A percentile compares a stretch with the other conserved stretches of the same genome.
Conservation (phyloP, 1,140 invertebrate genomes). For the Sitodiplosis mosellana region DNA sequence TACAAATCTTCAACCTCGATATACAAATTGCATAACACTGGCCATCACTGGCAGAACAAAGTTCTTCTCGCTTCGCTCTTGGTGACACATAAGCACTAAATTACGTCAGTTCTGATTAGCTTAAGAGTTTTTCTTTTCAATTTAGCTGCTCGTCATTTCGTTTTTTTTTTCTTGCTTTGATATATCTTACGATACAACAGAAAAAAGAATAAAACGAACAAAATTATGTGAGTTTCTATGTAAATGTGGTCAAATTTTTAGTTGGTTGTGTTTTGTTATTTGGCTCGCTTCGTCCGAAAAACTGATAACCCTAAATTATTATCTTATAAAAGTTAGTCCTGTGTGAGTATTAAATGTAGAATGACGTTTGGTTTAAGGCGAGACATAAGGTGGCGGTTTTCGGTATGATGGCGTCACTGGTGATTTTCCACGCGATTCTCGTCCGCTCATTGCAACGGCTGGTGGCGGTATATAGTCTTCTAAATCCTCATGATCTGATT, state of each 20-base stretch:
- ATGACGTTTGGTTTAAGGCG: conserved; percentile 48
- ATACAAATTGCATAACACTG: background rate
- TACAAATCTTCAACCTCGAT: background rate
- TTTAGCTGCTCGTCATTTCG: no score
- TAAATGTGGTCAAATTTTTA: background rate
- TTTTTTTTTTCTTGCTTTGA: no score
- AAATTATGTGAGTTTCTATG: no score
- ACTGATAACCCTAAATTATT: background rate
- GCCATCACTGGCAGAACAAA: background rate
- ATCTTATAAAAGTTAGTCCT: background rate
- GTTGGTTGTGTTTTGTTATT: background rate
- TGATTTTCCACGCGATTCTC: conserved; percentile 34
- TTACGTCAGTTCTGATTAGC: no score
- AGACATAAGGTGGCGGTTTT: conserved; percentile 80
- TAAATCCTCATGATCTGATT: conserved; percentile 27
- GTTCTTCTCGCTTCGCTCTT: no score
- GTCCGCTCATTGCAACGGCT: conserved; percentile 50
- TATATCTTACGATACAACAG: no score
- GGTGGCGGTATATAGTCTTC: conserved; percentile 64
- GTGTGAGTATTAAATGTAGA: background rate
- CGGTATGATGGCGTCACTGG: conserved; percentile 65
- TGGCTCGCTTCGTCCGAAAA: no score
- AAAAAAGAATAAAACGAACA: no score
- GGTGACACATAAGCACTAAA: no score
- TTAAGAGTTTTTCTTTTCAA: no score